These are phyloP conservation scores for Tragulus kanchil DNA, from an alignment of 2,113 vertebrate genomes.

Conservation along the genomic window DNA sequence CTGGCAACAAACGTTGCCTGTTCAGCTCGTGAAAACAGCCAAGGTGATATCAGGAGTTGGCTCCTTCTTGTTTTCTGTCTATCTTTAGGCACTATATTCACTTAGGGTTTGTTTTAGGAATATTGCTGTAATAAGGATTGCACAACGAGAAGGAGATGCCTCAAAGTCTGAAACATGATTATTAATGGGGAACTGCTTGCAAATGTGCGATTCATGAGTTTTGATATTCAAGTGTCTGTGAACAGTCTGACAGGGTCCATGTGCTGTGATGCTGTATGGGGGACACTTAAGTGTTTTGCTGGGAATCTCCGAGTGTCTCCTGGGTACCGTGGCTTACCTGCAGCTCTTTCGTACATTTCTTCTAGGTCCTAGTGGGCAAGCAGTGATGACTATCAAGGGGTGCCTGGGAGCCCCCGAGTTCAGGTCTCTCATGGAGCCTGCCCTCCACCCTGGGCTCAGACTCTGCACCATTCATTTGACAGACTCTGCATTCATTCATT, in stretches of 20 bases:
- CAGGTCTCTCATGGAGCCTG: background rate
- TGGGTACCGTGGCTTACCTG: background rate
- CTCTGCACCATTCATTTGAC: background rate
- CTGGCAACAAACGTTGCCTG: background rate
- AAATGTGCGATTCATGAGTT: background rate
- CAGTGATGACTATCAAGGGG: background rate
- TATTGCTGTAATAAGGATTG: background rate
- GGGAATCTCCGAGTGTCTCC: background rate
- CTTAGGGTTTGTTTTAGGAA: background rate
- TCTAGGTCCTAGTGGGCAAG: background rate
- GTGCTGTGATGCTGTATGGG: background rate
- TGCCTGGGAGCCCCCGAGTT: rapidly evolving
- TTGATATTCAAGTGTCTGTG: background rate
- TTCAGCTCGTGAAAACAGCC: background rate
- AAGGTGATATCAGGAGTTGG: background rate
- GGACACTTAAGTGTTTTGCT: background rate
- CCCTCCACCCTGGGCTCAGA: background rate
- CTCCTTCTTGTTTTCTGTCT: background rate
- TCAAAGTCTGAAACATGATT: conserved; percentile 38
- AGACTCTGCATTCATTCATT: too few species aligned
- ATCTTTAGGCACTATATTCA: background rate
- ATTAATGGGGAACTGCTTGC: conserved; percentile 28
- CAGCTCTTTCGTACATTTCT: background rate
- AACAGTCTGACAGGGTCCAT: background rate
- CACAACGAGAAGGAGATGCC: background rate